These are phyloP conservation scores for Aricia agestis DNA, from an alignment of 1,140 invertebrate species.

Conservation along the genomic window DNA sequence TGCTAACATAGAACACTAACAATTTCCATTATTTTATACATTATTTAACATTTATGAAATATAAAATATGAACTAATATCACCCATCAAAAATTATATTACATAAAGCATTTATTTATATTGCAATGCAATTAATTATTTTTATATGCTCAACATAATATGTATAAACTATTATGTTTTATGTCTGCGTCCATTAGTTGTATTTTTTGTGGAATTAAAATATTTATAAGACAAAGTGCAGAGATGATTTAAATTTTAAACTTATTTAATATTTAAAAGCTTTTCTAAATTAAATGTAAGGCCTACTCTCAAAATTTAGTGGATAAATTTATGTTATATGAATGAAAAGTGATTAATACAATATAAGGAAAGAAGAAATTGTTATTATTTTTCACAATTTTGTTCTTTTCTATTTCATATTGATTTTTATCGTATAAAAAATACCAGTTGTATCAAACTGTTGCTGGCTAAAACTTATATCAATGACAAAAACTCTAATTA, in stretches of 20 bases:
- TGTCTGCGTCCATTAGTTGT: slow-evolving; percentile 65
- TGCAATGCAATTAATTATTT: slow-evolving; percentile 62
- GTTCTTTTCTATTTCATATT: too few species aligned
- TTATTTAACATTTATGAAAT: slow-evolving; percentile 45
- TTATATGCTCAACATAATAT: slow-evolving; percentile 61
- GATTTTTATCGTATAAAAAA: too few species aligned
- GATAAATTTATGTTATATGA: slow-evolving; percentile 67
- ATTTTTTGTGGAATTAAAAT: slow-evolving; percentile 29
- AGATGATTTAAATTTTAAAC: slow-evolving; percentile 24
- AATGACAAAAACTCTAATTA: too few species aligned
- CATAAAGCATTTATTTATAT: slow-evolving; percentile 73
- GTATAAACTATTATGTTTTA: slow-evolving; percentile 39
- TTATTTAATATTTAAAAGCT: slow-evolving; percentile 26
- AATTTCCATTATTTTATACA: slow-evolving; percentile 47
- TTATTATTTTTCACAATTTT: background rate
- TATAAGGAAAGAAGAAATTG: slow-evolving; percentile 17
- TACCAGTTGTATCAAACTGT: too few species aligned
- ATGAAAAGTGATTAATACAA: slow-evolving; percentile 34
- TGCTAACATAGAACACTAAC: slow-evolving; percentile 56
- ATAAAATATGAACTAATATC: slow-evolving; percentile 26
- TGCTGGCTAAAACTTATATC: too few species aligned
- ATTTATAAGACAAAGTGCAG: slow-evolving; percentile 23
- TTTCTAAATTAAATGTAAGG: slow-evolving; percentile 39
- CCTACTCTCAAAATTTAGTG: slow-evolving; percentile 60
- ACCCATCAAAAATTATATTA: slow-evolving; percentile 23